Conservation (phyloP, 2,797 vertebrate species). For the Syncerus caffer region DNA sequence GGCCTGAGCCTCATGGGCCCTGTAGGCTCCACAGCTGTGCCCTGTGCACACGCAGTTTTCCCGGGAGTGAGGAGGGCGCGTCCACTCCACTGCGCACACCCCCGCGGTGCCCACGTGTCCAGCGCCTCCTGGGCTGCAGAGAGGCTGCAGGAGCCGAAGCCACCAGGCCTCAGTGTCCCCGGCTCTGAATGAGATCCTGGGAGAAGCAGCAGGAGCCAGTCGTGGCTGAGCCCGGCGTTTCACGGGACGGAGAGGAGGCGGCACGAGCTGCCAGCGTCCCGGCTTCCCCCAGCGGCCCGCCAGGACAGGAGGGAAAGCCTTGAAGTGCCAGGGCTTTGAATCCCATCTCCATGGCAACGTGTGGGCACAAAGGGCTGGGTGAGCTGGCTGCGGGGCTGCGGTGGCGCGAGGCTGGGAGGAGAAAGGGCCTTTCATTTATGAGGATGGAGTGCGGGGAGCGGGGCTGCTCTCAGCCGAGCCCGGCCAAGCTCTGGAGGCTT, state of each 20-base stretch:
- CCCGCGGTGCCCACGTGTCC: not conserved
- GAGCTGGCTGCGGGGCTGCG: conserved; percentile 9
- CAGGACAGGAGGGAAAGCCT: conserved; percentile 60
- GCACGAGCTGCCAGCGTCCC: not conserved
- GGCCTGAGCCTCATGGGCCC: not conserved
- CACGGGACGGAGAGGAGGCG: not conserved
- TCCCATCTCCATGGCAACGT: conserved; percentile 69
- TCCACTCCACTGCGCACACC: not conserved
- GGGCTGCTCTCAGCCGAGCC: not conserved
- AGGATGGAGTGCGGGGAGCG: not conserved
- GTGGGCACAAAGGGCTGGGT: conserved; percentile 66
- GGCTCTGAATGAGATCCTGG: not conserved
- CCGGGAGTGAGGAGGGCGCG: accelerated
- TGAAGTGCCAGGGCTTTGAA: conserved; percentile 72
- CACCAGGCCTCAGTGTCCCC: not conserved
- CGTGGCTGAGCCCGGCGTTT: not conserved
- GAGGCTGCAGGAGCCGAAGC: not conserved
- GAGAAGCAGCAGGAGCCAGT: not conserved
- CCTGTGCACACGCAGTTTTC: accelerated
- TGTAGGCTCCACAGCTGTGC: not conserved
- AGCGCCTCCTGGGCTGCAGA: not conserved
- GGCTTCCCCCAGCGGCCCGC: not conserved
- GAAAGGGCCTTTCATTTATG: conserved; percentile 61
- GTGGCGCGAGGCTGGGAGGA: conserved; percentile 25
- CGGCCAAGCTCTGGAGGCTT: not conserved